These are phyloP conservation scores for Callorhinus ursinus DNA, from an alignment of 2,113 vertebrate species.

Conservation along the genomic window DNA sequence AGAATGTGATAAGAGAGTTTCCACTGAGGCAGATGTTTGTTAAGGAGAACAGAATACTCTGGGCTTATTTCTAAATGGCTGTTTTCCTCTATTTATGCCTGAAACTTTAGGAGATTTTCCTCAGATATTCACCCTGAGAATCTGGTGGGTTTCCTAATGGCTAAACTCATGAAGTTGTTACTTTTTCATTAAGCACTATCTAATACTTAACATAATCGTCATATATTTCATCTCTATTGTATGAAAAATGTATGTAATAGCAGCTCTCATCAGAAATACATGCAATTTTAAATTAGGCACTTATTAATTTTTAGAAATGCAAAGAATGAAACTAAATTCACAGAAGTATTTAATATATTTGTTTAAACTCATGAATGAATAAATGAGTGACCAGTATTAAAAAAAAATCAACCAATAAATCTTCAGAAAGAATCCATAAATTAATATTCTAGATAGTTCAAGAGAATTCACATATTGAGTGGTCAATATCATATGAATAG, in stretches of 20 bases:
- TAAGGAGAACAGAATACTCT: neutral
- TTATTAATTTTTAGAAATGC: neutral
- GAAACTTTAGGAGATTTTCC: neutral
- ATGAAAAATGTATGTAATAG: neutral
- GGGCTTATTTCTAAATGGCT: neutral
- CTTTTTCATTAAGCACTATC: neutral
- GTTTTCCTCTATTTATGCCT: neutral
- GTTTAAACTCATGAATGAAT: neutral
- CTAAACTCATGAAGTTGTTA: neutral
- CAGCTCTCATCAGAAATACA: neutral
- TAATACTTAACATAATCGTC: neutral
- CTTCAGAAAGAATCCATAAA: neutral
- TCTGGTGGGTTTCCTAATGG: neutral
- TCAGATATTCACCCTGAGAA: neutral
- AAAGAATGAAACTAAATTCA: neutral
- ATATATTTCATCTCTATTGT: neutral
- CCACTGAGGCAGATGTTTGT: neutral
- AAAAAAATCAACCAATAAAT: neutral
- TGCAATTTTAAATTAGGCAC: neutral
- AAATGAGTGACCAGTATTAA: neutral
- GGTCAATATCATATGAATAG: neutral
- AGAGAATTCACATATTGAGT: neutral
- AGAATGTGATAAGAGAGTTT: neutral
- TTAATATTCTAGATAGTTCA: neutral
- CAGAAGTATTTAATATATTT: neutral